phyloP scores from a whole-genome alignment of 2,797 vertebrate genomes.

The Lithobates pipiens region DNA sequence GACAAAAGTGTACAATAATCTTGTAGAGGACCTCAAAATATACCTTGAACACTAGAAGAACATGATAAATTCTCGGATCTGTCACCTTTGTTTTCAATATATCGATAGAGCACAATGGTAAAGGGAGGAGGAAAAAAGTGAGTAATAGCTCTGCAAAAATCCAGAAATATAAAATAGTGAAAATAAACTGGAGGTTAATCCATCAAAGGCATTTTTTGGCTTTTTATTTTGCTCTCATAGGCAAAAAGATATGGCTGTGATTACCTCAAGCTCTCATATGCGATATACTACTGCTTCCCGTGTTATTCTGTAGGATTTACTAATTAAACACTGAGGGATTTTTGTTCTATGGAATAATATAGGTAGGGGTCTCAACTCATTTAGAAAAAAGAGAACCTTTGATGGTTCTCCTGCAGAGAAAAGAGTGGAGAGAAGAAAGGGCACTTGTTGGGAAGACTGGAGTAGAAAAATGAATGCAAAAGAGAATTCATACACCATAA shows the following conservation, averaged over 20 bases:
- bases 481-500: background rate
- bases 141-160: background rate
- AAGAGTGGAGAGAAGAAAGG: background rate
- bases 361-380: background rate
- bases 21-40: too few relatives aligned
- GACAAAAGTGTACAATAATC: too few relatives aligned
- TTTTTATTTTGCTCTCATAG: background rate
- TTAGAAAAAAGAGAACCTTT: slow-evolving; percentile 25
- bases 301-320: slow-evolving; percentile 25
- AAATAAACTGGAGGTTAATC: slow-evolving; percentile 27
- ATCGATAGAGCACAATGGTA: too few relatives aligned
- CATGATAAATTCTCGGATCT: too few relatives aligned
- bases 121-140: too few relatives aligned
- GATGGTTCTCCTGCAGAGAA: slow-evolving; percentile 14
- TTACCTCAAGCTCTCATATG: background rate
- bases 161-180: background rate
- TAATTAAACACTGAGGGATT: slow-evolving; percentile 2
- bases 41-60: too few relatives aligned
- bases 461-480: background rate
- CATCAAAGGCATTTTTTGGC: background rate
- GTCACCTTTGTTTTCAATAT: too few relatives aligned
- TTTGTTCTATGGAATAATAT: slow-evolving; percentile 23
- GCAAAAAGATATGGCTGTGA: background rate
- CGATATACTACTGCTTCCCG: background rate
- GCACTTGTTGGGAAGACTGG: background rate